phyloP scores from a whole-genome alignment of 2,113 vertebrate species.

The Poeciliopsis turrubarensis region DNA sequence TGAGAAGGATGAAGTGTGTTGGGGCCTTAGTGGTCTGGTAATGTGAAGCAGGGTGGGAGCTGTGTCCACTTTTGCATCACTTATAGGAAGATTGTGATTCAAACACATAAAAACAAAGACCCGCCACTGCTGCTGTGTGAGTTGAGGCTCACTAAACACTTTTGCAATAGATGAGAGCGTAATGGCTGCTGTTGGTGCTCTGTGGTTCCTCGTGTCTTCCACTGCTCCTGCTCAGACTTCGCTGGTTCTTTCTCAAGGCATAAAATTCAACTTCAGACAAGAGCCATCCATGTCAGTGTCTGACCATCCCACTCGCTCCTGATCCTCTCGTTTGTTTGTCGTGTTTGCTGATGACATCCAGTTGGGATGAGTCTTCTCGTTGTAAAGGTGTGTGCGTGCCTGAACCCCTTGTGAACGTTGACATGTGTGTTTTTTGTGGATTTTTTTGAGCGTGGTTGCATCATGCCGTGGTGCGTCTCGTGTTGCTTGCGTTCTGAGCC shows the following conservation, averaged over 20 bases:
- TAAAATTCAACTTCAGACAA: conserved; percentile 3
- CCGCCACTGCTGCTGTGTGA: too few species aligned
- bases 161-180: too few species aligned
- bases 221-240: too few species aligned
- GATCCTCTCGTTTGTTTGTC: neutral
- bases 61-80: too few species aligned
- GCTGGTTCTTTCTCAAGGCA: conserved; percentile 10
- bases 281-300: conserved; percentile 38
- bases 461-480: conserved; percentile 54
- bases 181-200: too few species aligned
- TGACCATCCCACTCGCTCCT: conserved; percentile 40
- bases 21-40: too few species aligned
- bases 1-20: too few species aligned
- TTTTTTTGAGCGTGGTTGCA: conserved; percentile 53
- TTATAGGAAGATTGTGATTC: too few species aligned
- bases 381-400: conserved; percentile 23
- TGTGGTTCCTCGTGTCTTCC: too few species aligned
- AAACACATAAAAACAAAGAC: too few species aligned
- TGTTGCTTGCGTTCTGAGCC: conserved; percentile 53
- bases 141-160: too few species aligned
- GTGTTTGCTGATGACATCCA: conserved; percentile 47
- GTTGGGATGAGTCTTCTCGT: conserved; percentile 33
- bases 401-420: conserved; percentile 16
- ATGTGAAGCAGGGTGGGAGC: too few species aligned
- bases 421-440: conserved; percentile 35